Base-by-base conservation (phyloP, 1,140 invertebrate species). In the Trinorchestia longiramus region DNA sequence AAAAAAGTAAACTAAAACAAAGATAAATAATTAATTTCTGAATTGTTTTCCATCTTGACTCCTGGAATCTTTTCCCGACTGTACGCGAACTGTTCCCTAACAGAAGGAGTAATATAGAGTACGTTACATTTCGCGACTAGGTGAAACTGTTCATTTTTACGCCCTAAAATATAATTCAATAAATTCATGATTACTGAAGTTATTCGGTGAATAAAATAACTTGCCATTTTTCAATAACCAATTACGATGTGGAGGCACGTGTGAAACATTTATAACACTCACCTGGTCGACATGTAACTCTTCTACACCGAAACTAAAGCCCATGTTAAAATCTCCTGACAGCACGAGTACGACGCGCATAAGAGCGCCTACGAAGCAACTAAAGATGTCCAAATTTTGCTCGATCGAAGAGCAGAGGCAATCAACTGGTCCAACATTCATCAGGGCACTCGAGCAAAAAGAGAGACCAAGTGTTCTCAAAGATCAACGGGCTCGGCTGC, bases 351-450 rank as follows among this genome's bases (percentile, higher is more conserved):
- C 1, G 62, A 77, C 15, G 62, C 28, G 62, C 62, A 28, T 36
- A 77, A 77, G 62, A 77, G 62, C 8, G 15, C 62, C 11, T 77
- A 77, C 62, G 62, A 77, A 36, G 62, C 88, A 36, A 53, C 88
- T 90, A 90, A 90, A 90, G 88, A 90, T 42, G 88, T 90, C 43
- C 88, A 43, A 41, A 42, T 90, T 90, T 90, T 90, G 88, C 88
- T 42, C 88, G 88, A 90, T 41, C 88, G 88, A 90, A 90, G 88
- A 90, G 88, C 92, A 11, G 23, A 94, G 92, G 43, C 92, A 94
- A 94, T 94, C 92, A 94, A 94, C 92, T 94, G 92, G 40, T 43
- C 92, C 44, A 94, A 94, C 92, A 94, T 94, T 47, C 41, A 94
- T 94, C 92, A 94, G 92, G 44, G 44, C 92, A 94, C 92, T 94